Evolutionary conservation across 2,888 invertebrate genomes (phyloP).

Genomic region (Scaptomyza polygonia): DNA sequence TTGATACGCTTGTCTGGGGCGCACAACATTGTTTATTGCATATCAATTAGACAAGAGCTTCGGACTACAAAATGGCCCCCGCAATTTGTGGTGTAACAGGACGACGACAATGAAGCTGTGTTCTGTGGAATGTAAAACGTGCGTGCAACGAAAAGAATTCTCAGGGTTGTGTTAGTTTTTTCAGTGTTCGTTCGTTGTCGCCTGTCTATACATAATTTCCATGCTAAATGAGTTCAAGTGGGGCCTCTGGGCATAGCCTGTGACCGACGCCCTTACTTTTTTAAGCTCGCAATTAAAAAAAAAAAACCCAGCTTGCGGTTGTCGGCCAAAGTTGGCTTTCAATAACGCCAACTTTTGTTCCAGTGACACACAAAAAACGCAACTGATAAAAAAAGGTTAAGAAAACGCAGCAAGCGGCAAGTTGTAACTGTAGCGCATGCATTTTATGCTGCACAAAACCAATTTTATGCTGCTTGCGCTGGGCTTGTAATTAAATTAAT

Average conservation of each 20-base stretch:
- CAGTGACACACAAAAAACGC: slow-evolving; percentile 69
- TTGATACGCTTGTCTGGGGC: slow-evolving; percentile 57
- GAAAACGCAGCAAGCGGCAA: not conserved
- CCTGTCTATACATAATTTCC: slow-evolving; percentile 73
- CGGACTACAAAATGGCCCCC: slow-evolving; percentile 39
- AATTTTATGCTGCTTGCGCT: slow-evolving; percentile 41
- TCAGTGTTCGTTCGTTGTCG: slow-evolving; percentile 2
- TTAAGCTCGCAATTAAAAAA: too few species aligned
- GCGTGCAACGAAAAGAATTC: slow-evolving; percentile 68
- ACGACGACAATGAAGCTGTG: not conserved
- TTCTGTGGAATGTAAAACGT: slow-evolving; percentile 54
- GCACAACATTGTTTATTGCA: slow-evolving; percentile 76
- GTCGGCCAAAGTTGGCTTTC: slow-evolving; percentile 58
- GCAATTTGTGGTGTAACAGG: slow-evolving; percentile 34
- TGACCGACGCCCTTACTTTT: slow-evolving; percentile 14
- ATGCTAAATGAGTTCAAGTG: slow-evolving; percentile 76
- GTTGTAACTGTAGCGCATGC: slow-evolving; percentile 47
- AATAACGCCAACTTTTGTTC: slow-evolving; percentile 40
- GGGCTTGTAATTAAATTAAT: slow-evolving; percentile 69
- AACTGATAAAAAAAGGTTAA: not conserved
- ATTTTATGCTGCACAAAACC: slow-evolving; percentile 47
- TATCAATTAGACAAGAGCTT: slow-evolving; percentile 64
- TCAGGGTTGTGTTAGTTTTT: slow-evolving; percentile 40
- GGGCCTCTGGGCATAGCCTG: slow-evolving; percentile 28
- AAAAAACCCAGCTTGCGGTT: slow-evolving; percentile 80